Conservation (phyloP, 2,797 vertebrate species). For the Sebastes nivosus region DNA sequence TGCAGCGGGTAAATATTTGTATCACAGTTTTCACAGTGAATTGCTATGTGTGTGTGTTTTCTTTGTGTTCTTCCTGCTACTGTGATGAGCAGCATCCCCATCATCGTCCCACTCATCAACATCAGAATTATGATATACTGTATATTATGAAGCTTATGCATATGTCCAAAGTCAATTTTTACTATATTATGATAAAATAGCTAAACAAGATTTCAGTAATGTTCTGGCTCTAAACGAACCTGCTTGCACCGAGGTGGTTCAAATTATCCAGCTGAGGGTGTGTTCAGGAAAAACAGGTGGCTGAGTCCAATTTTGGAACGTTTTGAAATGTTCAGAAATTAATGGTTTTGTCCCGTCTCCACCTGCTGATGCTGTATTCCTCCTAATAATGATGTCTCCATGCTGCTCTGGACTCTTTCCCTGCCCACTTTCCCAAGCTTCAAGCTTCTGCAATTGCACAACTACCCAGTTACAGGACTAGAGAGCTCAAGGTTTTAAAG, state of each 20-base stretch:
- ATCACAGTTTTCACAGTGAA: conserved; percentile 29
- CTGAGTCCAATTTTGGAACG: no score
- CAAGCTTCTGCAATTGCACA: no score
- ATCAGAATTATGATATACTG: background rate
- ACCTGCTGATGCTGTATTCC: background rate
- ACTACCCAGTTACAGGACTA: background rate
- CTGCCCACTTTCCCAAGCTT: background rate
- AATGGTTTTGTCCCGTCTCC: background rate
- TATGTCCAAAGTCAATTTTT: background rate
- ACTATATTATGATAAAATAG: background rate
- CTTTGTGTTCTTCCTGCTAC: background rate
- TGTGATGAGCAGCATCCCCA: background rate
- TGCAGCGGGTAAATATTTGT: background rate
- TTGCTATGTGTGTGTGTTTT: conserved; percentile 1
- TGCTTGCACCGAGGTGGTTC: background rate
- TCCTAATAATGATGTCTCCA: background rate
- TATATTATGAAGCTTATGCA: background rate
- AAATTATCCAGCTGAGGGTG: background rate
- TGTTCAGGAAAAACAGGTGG: no score
- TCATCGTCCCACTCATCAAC: background rate
- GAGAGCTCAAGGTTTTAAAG: background rate
- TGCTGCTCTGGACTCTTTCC: background rate
- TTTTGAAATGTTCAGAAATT: no score
- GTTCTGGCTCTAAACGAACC: background rate
- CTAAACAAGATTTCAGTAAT: background rate